Conservation (phyloP, 53 echinoderm and acorn worm species). For the Antedon mediterranea region DNA sequence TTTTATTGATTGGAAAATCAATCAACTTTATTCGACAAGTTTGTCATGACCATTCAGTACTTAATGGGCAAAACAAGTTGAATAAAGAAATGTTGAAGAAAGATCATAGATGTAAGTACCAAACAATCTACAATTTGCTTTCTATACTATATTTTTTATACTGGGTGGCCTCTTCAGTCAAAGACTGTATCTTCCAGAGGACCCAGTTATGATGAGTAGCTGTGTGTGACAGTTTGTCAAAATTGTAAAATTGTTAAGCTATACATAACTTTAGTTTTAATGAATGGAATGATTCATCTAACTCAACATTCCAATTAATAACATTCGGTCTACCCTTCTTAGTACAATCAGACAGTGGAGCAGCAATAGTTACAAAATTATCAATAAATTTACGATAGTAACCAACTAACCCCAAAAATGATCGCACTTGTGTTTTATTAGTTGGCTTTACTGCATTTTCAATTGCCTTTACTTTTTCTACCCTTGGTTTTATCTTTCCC, state of each 20-base stretch:
- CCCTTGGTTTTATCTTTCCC: background rate
- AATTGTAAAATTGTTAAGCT: too few relatives aligned
- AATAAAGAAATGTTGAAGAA: constrained; percentile 5
- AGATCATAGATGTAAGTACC: constrained; percentile 67
- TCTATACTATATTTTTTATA: too few relatives aligned
- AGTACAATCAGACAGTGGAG: constrained; percentile 2
- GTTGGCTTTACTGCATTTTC: background rate
- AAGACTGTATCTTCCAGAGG: too few relatives aligned
- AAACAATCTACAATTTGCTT: too few relatives aligned
- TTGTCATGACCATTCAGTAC: constrained; percentile 62
- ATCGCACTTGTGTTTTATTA: background rate
- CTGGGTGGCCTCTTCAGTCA: too few relatives aligned
- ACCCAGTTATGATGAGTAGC: too few relatives aligned
- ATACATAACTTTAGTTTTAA: too few relatives aligned
- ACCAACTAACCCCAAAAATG: background rate
- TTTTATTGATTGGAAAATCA: constrained; percentile 84
- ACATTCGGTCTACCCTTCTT: background rate
- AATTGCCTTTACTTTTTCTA: background rate
- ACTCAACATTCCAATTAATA: background rate
- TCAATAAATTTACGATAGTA: background rate
- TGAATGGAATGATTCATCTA: background rate
- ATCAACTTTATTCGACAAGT: constrained; percentile 94
- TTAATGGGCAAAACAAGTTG: constrained; percentile 41
- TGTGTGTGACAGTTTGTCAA: too few relatives aligned
- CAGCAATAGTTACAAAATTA: background rate